phyloP scores from a whole-genome alignment of 2,888 invertebrate species.

The Phrixothrix hirtus region DNA sequence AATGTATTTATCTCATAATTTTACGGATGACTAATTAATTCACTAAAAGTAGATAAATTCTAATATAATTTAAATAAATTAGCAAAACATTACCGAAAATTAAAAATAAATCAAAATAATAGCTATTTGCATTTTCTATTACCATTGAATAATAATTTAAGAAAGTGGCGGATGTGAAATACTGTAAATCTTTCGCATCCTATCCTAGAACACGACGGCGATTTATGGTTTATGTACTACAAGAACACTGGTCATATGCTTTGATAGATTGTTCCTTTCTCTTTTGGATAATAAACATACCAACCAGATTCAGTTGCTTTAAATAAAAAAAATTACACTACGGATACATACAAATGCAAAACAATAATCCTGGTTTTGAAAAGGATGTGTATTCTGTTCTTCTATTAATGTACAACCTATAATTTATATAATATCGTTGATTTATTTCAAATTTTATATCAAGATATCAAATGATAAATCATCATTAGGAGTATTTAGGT shows the following conservation, averaged over 20 bases:
- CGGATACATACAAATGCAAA: not conserved
- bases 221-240: slow-evolving; percentile 43
- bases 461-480: slow-evolving; percentile 6
- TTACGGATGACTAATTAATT: no score
- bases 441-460: not conserved
- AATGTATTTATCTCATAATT: no score
- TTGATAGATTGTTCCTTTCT: slow-evolving; percentile 31
- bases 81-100: no score
- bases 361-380: not conserved
- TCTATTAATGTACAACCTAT: not conserved
- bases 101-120: not conserved
- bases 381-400: not conserved
- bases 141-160: not conserved
- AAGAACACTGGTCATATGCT: slow-evolving; percentile 27
- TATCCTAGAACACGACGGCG: slow-evolving; percentile 44
- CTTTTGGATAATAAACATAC: slow-evolving; percentile 10
- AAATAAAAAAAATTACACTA: not conserved
- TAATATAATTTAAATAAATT: no score
- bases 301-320: not conserved
- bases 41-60: no score
- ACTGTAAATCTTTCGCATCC: slow-evolving; percentile 50
- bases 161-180: slow-evolving; percentile 40
- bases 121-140: not conserved
- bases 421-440: not conserved
- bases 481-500: slow-evolving; percentile 8